Conservation (phyloP, 1,140 invertebrate genomes). For the Teleopsis dalmanni region DNA sequence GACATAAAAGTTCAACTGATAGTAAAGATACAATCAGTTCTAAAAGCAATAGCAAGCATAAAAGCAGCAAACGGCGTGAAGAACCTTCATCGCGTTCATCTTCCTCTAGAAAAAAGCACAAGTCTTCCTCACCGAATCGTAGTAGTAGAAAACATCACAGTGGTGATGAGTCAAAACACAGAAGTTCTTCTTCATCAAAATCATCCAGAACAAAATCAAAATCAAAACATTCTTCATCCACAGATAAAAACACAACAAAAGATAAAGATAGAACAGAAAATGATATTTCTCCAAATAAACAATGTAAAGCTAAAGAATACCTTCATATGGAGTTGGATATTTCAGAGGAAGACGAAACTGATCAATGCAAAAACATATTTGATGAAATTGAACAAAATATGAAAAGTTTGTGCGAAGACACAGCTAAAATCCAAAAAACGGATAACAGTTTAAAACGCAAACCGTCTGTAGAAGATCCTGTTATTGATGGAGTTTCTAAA, state of each 20-base stretch:
- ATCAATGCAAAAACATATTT: constrained; percentile 68
- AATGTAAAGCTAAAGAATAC: background rate
- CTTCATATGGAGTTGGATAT: constrained; percentile 10
- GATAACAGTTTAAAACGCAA: constrained; percentile 23
- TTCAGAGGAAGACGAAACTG: constrained; percentile 54
- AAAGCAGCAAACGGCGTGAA: no score
- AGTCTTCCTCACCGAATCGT: constrained; percentile 19
- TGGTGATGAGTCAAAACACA: constrained; percentile 18
- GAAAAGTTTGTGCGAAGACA: constrained; percentile 24
- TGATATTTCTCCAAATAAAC: background rate
- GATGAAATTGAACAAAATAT: constrained; percentile 48
- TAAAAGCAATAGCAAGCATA: no score
- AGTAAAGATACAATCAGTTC: no score
- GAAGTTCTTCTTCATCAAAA: constrained; percentile 18
- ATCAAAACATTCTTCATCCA: background rate
- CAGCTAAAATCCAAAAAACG: constrained; percentile 1
- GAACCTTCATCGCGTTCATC: constrained; percentile 10
- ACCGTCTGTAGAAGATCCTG: constrained; percentile 29
- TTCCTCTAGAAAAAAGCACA: constrained; percentile 18
- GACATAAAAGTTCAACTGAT: no score
- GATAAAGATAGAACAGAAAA: constrained; percentile 19
- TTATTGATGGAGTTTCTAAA: constrained; percentile 20
- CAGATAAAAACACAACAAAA: constrained; percentile 12
- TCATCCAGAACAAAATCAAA: constrained; percentile 17
- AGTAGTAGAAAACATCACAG: constrained; percentile 24